These are phyloP conservation scores for Hafferia zeledoni DNA, from an alignment of 2,797 vertebrate genomes.

Conservation along the genomic window DNA sequence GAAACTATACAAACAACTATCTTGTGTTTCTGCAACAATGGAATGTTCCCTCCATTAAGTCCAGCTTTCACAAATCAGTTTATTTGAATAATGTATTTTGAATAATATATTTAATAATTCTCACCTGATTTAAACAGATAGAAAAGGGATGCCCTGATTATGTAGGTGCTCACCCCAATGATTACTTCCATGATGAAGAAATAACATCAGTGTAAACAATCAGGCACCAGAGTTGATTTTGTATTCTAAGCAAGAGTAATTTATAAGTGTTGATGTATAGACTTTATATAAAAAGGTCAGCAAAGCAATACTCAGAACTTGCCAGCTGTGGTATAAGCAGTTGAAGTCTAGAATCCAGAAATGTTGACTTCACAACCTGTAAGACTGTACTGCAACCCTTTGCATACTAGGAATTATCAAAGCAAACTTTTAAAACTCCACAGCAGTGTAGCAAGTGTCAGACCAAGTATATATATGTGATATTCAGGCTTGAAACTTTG, in stretches of 20 bases:
- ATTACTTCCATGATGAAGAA: neutral
- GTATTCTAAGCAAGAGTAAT: neutral
- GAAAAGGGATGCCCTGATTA: neutral
- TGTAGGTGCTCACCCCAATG: neutral
- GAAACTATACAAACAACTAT: neutral
- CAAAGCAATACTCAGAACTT: neutral
- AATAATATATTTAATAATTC: neutral
- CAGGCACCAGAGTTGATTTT: fast-evolving
- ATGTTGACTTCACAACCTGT: neutral
- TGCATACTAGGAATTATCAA: neutral
- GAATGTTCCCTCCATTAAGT: neutral
- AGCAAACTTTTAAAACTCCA: neutral
- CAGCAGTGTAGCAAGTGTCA: neutral
- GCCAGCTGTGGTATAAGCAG: neutral
- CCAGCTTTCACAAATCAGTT: neutral
- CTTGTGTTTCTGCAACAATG: neutral
- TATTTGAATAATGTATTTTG: neutral
- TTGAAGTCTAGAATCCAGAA: neutral
- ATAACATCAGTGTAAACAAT: neutral
- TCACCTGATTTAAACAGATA: neutral
- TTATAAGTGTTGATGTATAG: neutral
- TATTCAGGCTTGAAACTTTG: neutral
- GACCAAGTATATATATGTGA: neutral
- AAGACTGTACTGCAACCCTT: neutral
- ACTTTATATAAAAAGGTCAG: neutral